Conservation (phyloP, 2,113 vertebrate genomes). For the Poeciliopsis retropinna region DNA sequence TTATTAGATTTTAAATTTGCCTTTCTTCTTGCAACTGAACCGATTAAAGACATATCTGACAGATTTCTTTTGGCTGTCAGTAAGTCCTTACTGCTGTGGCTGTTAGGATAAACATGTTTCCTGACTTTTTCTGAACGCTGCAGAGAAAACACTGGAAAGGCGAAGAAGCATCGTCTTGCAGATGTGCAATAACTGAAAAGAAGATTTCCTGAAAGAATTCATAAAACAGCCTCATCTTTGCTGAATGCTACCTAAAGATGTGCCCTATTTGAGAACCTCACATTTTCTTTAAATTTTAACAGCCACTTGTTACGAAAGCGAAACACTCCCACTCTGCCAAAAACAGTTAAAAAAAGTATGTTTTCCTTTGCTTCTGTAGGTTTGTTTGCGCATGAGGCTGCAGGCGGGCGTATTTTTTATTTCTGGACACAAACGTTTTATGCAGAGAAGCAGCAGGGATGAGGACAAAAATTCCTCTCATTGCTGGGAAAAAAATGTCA, state of each 20-base stretch:
- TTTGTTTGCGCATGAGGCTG: neutral
- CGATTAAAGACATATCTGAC: no score
- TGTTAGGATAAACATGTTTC: no score
- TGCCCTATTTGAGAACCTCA: neutral
- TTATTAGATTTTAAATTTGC: no score
- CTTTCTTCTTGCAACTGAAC: no score
- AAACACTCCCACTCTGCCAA: neutral
- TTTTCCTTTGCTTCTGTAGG: neutral
- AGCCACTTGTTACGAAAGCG: neutral
- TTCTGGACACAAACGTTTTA: neutral
- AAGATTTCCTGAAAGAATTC: neutral
- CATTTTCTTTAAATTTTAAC: neutral
- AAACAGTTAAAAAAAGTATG: neutral
- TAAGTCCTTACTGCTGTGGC: no score
- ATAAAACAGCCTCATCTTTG: neutral
- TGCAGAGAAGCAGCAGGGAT: slow-evolving; percentile 24
- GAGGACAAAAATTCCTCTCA: slow-evolving; percentile 42
- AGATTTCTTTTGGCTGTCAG: no score
- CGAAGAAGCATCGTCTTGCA: no score
- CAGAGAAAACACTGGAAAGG: no score
- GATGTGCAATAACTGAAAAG: no score
- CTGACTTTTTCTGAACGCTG: no score
- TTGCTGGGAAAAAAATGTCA: slow-evolving; percentile 61
- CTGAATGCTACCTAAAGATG: neutral
- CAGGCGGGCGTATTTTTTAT: neutral